Conservation (phyloP, 2,888 invertebrate genomes). For the Melanophora roralis region DNA sequence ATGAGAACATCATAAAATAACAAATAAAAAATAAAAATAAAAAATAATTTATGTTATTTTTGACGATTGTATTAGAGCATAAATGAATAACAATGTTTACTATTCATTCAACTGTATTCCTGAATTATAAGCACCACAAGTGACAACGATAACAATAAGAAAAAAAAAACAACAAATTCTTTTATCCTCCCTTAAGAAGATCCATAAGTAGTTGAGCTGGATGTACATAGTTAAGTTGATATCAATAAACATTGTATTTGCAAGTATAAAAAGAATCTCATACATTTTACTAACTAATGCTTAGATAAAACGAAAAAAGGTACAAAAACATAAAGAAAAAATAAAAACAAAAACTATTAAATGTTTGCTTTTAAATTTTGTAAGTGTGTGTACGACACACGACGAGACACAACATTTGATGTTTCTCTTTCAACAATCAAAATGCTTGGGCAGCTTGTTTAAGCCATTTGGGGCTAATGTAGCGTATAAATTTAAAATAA, state of each 20-base stretch:
- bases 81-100: no score
- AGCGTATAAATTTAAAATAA: constrained; percentile 28
- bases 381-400: not conserved
- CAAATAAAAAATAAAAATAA: no score
- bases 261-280: not conserved
- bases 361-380: not conserved
- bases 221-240: not conserved
- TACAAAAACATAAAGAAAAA: not conserved
- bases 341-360: constrained; percentile 24
- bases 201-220: not conserved
- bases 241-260: not conserved
- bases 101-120: not conserved
- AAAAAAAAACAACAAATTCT: constrained; percentile 1
- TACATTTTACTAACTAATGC: not conserved
- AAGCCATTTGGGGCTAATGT: constrained; percentile 50
- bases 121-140: constrained; percentile 17
- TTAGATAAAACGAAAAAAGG: not conserved
- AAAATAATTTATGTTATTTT: no score
- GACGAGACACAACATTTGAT: not conserved
- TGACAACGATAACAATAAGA: constrained; percentile 18
- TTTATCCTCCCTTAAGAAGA: not conserved
- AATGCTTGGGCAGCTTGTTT: constrained; percentile 23
- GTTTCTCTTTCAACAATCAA: constrained; percentile 19
- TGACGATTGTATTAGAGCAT: no score
- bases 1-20: no score